These are phyloP conservation scores for Entomobrya proxima DNA, from an alignment of 2,888 invertebrate genomes.

Conservation along the genomic window DNA sequence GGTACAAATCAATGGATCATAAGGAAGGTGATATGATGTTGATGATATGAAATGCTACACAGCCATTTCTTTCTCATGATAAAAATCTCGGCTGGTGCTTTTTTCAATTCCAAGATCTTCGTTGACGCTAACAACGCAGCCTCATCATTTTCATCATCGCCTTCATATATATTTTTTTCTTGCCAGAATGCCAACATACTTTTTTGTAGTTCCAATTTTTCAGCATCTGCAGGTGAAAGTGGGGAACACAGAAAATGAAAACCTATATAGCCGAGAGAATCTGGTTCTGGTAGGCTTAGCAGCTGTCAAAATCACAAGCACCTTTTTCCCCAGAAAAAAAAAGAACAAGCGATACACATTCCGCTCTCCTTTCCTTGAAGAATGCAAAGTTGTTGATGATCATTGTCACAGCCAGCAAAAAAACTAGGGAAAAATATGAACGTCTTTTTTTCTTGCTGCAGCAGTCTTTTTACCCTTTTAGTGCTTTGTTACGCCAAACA, in stretches of 20 bases:
- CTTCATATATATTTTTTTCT: too few relatives aligned
- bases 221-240: slow-evolving; percentile 42
- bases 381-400: background rate
- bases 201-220: background rate
- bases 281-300: slow-evolving; percentile 32
- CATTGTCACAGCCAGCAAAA: slow-evolving; percentile 8
- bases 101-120: background rate
- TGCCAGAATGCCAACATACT: background rate
- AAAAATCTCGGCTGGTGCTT: slow-evolving; percentile 1
- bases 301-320: slow-evolving; percentile 63
- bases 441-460: background rate
- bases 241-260: slow-evolving; percentile 2
- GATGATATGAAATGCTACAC: background rate
- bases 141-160: background rate
- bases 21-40: slow-evolving; percentile 4
- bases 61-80: slow-evolving; percentile 21
- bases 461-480: background rate
- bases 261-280: background rate
- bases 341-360: slow-evolving; percentile 1
- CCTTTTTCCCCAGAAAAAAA: background rate
- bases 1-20: slow-evolving; percentile 14
- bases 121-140: background rate
- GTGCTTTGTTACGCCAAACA: background rate
- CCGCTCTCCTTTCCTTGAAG: background rate
- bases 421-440: background rate